phyloP scores from a whole-genome alignment of 2,797 vertebrate genomes.

The Falco columbarius region DNA sequence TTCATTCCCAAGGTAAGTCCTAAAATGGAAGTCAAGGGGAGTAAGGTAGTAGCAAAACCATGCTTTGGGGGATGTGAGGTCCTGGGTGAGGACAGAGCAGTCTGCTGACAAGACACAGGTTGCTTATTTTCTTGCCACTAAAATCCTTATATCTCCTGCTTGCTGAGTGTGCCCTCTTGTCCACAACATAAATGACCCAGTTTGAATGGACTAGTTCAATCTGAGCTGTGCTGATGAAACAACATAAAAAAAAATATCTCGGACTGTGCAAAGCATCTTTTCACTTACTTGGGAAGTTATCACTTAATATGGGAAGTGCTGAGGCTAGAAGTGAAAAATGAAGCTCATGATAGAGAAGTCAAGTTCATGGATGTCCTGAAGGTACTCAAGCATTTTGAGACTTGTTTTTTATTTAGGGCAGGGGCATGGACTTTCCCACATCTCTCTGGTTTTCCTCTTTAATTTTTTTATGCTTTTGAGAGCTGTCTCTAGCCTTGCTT shows the following conservation, averaged over 20 bases:
- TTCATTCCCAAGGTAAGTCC: background rate
- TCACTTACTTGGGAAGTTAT: background rate
- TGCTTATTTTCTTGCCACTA: background rate
- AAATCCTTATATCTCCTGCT: background rate
- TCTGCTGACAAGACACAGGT: background rate
- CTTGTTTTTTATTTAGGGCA: background rate
- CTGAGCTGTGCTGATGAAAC: background rate
- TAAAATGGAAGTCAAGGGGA: background rate
- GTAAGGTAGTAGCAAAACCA: background rate
- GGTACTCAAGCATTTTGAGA: background rate
- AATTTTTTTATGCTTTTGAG: slow-evolving; percentile 11
- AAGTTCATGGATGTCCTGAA: background rate
- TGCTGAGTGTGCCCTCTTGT: background rate
- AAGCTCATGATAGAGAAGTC: background rate
- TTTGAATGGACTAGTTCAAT: slow-evolving; percentile 6
- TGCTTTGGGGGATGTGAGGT: background rate
- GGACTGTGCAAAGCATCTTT: background rate
- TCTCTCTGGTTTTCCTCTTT: background rate
- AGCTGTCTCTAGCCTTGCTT: background rate
- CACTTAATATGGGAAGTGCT: background rate
- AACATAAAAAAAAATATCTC: background rate
- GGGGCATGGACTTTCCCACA: background rate
- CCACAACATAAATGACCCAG: background rate
- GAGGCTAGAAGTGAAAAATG: background rate
- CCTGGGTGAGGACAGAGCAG: background rate